Evolutionary conservation across 23 tunicate genomes (phyloP).

Genomic region (Oikopleura dioica): DNA sequence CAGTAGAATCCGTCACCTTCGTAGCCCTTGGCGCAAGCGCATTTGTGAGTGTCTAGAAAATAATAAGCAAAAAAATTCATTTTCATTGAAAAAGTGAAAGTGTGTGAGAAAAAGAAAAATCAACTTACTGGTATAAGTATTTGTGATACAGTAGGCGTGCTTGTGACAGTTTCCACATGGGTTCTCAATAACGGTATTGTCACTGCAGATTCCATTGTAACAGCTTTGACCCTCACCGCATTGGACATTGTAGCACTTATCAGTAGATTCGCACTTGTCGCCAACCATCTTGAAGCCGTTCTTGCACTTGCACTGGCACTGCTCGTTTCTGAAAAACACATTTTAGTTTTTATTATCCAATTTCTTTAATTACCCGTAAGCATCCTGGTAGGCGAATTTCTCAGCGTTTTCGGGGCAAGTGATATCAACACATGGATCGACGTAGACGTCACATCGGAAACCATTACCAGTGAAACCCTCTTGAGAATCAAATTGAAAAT

Average conservation of each 20-base stretch:
- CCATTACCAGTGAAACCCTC: not conserved
- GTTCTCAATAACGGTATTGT: not conserved
- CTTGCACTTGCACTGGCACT: not conserved
- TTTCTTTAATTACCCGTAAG: not conserved
- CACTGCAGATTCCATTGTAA: not conserved
- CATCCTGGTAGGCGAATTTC: not conserved
- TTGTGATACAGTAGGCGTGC: not conserved
- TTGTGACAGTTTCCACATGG: not conserved
- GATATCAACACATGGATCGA: not conserved
- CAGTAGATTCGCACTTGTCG: not conserved
- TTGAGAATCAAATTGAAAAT: too few species aligned
- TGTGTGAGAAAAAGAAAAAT: too few species aligned
- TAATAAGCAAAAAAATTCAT: too few species aligned
- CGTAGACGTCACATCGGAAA: not conserved
- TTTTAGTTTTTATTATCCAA: not conserved
- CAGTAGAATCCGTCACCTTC: not conserved
- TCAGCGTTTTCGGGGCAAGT: not conserved
- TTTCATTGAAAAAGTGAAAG: too few species aligned
- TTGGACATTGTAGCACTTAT: not conserved
- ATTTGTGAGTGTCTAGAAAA: not conserved
- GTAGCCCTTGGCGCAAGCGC: not conserved
- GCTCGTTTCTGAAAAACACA: not conserved
- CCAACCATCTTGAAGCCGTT: not conserved
- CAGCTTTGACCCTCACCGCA: constrained; percentile 1
- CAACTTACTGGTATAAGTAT: too few species aligned